Evolutionary conservation across 2,797 vertebrate species (phyloP), one percentile per base, ranked within the genome.

Genomic region (Apodemus agrarius): DNA sequence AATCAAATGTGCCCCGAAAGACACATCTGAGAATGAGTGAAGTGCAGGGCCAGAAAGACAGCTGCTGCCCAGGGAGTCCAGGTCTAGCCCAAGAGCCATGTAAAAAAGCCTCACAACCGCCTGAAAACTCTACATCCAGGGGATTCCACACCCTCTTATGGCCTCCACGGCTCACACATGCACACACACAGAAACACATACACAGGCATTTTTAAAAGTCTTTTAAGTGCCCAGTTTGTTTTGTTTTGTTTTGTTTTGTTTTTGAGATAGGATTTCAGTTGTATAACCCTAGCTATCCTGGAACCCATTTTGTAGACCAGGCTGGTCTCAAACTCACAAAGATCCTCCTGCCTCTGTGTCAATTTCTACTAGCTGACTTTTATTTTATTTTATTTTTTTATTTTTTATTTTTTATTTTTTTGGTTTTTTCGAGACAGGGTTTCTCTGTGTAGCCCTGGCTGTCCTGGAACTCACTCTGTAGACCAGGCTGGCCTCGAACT

Each of bases 341-440:
- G 57, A 83, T 83, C 26, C 1, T 10, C 81, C 81, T 83, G n/a
- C 57, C 54, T 82, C n/a, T 61, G n/a, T 24, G 17, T 75, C n/a
- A 92, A 3, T 83, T 94, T 95, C 65, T 92, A 90, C 21, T 49
- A 12, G 85, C 29, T 94, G 40, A 91, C 57, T 87, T 92, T 92
- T 93, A 85, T 49, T 43, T 43, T n/a, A n/a, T 3, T 43, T 43
- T 43, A 6, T 43, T 43, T 43, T 3, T 43, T 43, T 43, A 6
- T 43, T 43, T 43, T n/a, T n/a, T n/a, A n/a, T n/a, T n/a, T n/a
- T n/a, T n/a, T n/a, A n/a, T n/a, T n/a, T n/a, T n/a, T n/a, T n/a
- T n/a, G n/a, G n/a, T n/a, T n/a, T n/a, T n/a, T n/a, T n/a, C n/a
- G n/a, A n/a, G n/a, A n/a, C n/a, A n/a, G n/a, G n/a, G n/a, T n/a